Percentiles rank a stretch among this genome's conserved stretches.
These are phyloP conservation scores for Cairina moschata DNA, from an alignment of 2,113 vertebrate species.

Conservation along the genomic window DNA sequence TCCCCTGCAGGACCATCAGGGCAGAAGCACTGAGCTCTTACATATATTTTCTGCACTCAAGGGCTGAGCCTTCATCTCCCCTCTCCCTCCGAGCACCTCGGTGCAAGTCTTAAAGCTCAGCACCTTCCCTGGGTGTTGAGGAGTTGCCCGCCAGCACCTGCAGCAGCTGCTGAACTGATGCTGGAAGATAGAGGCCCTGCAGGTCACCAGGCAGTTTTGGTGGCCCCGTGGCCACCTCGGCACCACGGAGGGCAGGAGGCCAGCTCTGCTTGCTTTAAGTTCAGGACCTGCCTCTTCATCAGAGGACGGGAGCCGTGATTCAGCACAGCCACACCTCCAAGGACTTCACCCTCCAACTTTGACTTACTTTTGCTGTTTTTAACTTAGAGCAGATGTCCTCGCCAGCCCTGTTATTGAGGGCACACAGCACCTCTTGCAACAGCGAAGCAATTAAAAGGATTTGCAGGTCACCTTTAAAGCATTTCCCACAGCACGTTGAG, in stretches of 20 bases:
- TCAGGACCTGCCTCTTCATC: not conserved
- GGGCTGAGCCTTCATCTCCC: not conserved
- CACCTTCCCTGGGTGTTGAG: not conserved
- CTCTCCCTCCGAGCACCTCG: accelerated
- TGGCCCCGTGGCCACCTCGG: not conserved
- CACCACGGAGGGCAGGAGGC: not conserved
- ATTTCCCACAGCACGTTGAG: slow-evolving; percentile 62
- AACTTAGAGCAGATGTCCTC: slow-evolving; percentile 38
- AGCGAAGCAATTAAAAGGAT: slow-evolving; percentile 66
- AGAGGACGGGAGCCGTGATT: slow-evolving; percentile 20
- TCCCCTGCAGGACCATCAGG: not conserved
- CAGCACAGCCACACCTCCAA: slow-evolving; percentile 45
- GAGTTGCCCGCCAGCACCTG: not conserved
- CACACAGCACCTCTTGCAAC: slow-evolving; percentile 31
- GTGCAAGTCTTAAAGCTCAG: not conserved
- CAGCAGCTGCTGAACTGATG: not conserved
- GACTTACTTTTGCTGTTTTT: slow-evolving; percentile 65
- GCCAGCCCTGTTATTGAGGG: slow-evolving; percentile 45
- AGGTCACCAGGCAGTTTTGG: not conserved
- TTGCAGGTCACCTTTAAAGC: slow-evolving; percentile 69
- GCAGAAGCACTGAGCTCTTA: not conserved
- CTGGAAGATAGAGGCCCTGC: not conserved
- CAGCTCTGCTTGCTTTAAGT: not conserved
- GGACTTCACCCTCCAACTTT: slow-evolving; percentile 51
- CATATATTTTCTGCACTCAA: not conserved